Evolutionary conservation across 2,113 vertebrate species (phyloP).

Genomic region (Hyaena hyaena): DNA sequence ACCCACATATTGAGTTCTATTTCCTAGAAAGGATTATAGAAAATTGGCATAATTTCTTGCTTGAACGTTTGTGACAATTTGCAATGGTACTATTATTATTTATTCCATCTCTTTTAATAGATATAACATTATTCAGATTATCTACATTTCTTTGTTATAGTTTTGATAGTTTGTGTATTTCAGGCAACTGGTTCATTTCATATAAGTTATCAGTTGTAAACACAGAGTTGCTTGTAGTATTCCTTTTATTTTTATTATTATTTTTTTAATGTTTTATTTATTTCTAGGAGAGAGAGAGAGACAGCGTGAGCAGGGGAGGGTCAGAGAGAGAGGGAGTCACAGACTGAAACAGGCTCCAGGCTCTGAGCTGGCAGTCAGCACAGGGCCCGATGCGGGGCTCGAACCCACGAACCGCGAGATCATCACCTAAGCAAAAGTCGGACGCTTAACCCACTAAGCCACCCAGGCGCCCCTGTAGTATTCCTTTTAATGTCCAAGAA

Average conservation of each 20-base stretch:
- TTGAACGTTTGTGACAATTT: background rate
- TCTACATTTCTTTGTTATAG: background rate
- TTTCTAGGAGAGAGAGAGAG: too few relatives aligned
- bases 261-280: too few relatives aligned
- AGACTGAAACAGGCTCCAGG: too few relatives aligned
- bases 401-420: too few relatives aligned
- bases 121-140: background rate
- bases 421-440: too few relatives aligned
- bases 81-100: background rate
- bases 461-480: too few relatives aligned
- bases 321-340: too few relatives aligned
- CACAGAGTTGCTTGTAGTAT: background rate
- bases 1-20: background rate
- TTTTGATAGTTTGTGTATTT: background rate
- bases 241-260: too few relatives aligned
- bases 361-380: too few relatives aligned
- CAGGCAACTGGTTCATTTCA: background rate
- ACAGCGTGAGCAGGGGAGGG: too few relatives aligned
- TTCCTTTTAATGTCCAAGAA: background rate
- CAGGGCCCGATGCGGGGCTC: too few relatives aligned
- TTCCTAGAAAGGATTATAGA: background rate
- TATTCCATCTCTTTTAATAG: background rate
- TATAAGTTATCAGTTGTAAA: background rate
- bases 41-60: background rate
- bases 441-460: too few relatives aligned